Evolutionary conservation across 2,797 vertebrate genomes (phyloP).

Genomic region (Crotalus adamanteus): DNA sequence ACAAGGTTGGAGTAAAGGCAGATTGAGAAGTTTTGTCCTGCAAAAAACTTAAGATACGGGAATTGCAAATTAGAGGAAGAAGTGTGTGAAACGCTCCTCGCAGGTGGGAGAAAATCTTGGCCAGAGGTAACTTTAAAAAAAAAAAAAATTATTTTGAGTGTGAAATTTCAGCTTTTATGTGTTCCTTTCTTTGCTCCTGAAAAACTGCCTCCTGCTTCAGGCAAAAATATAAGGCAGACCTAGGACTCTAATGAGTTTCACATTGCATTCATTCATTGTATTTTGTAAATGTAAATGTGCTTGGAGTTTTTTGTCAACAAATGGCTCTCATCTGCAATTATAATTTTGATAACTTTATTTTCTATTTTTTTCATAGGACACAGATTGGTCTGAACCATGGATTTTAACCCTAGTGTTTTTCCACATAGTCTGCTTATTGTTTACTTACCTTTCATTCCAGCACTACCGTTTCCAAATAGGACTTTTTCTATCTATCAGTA

Average conservation of each 20-base stretch:
- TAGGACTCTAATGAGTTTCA: background rate
- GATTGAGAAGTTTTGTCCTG: no score
- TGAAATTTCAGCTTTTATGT: no score
- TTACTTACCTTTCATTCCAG: slow-evolving; percentile 80
- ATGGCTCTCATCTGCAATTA: background rate
- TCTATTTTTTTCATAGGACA: slow-evolving; percentile 61
- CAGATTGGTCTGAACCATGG: slow-evolving; percentile 95
- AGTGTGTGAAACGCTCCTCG: no score
- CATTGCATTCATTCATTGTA: background rate
- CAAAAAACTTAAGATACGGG: no score
- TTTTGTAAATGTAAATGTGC: background rate
- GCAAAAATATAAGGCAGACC: background rate
- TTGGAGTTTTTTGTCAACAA: background rate
- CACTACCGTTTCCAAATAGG: slow-evolving; percentile 84
- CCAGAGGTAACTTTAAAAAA: no score
- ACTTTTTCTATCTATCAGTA: slow-evolving; percentile 88
- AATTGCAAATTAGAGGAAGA: no score
- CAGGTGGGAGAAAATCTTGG: no score
- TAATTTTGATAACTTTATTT: background rate
- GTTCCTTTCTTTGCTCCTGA: background rate
- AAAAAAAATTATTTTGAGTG: no score
- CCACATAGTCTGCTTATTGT: slow-evolving; percentile 81
- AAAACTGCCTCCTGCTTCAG: background rate
- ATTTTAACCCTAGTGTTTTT: slow-evolving; percentile 80
- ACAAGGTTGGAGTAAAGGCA: no score